Evolutionary conservation across 1,140 invertebrate species (phyloP), one percentile per base, ranked within the genome.

Genomic region (Heterodera carotae): DNA sequence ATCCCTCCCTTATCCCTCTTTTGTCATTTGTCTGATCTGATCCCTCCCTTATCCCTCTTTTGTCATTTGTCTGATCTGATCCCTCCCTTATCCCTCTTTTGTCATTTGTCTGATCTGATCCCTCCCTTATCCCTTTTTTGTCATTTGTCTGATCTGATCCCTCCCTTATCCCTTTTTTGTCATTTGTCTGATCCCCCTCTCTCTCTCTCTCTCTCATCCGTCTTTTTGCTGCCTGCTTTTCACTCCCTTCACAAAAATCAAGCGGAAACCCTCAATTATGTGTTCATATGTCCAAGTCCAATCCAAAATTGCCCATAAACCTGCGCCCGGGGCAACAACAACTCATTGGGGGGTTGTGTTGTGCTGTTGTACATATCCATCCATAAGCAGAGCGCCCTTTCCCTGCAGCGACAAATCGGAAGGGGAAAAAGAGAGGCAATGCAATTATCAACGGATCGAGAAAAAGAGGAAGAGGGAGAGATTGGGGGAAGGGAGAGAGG

Each of bases 331-430:
- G 48, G 48, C 48, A 53, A 2, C 18, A 53, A 53, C 18, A 12
- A 10, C 36, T n/a, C n/a, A n/a, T n/a, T 10, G 39, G 39, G 2
- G 39, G 39, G 39, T 39, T 39, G 39, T 39, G 39, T 39, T 39
- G 39, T 12, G 39, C n/a, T n/a, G n/a, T n/a, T n/a, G n/a, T n/a
- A n/a, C n/a, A n/a, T n/a, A n/a, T n/a, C n/a, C 39, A 2, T 39
- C 59, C 59, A 62, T 62, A 62, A 62, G 59, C 59, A 62, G n/a
- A n/a, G n/a, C n/a, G 59, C 59, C 59, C 27, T 34, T 34, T 15
- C 62, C 62, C 27, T 12, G n/a, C 25, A 1, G 48, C 48, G 48
- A 53, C 12, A 53, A 53, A 4, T 53, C 48, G 48, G 48, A 53
- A 53, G 48, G 18, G 48, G 18, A 53, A 53, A 53, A 18, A 22